Conservation (phyloP, 2,113 vertebrate genomes). For the Prochilodus magdalenae region DNA sequence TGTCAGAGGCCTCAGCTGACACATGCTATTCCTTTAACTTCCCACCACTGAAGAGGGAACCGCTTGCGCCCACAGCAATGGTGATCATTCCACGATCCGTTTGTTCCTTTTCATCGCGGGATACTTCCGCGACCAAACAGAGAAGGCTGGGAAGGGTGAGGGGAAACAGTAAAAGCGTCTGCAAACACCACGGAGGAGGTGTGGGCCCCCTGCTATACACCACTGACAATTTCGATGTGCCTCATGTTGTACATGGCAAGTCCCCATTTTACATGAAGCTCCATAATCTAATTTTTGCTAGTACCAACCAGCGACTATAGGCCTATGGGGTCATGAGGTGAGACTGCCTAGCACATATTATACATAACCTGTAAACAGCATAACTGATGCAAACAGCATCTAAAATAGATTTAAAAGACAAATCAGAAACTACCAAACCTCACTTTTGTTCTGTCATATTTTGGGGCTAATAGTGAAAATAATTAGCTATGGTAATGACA, state of each 20-base stretch:
- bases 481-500: too few species aligned
- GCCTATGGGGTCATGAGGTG: not conserved
- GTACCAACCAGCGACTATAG: not conserved
- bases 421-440: too few species aligned
- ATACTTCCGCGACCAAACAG: slow-evolving; percentile 59
- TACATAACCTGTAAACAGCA: not conserved
- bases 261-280: not conserved
- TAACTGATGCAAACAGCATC: not conserved
- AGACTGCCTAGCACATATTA: too few species aligned
- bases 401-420: too few species aligned
- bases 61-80: slow-evolving; percentile 39
- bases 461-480: too few species aligned
- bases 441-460: too few species aligned
- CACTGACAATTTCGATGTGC: slow-evolving; percentile 35
- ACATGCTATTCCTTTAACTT: slow-evolving; percentile 30
- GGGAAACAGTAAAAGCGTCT: slow-evolving; percentile 53
- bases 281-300: not conserved
- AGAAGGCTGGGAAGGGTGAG: slow-evolving; percentile 51
- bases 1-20: not conserved
- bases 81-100: slow-evolving; percentile 54
- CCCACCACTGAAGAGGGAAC: slow-evolving; percentile 21
- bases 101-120: slow-evolving; percentile 59
- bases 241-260: slow-evolving; percentile 20
- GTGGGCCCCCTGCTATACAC: slow-evolving; percentile 31
- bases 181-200: slow-evolving; percentile 48